These are phyloP conservation scores for Aldrovandia affinis DNA, from an alignment of 2,797 vertebrate genomes.

Conservation along the genomic window DNA sequence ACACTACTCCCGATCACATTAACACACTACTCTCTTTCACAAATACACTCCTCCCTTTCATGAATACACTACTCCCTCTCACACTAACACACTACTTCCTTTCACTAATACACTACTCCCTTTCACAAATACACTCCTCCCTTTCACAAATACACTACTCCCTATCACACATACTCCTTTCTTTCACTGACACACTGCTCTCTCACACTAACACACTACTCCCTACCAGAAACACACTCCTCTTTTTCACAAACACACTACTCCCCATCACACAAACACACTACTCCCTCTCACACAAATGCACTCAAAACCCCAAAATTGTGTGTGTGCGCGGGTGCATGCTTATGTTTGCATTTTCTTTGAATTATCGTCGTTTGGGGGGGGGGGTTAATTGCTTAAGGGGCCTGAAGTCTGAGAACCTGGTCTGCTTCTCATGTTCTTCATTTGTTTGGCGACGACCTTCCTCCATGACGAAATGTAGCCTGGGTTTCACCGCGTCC, in stretches of 20 bases:
- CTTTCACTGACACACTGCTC: background rate
- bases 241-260: background rate
- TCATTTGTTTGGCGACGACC: slow-evolving; percentile 79
- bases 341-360: background rate
- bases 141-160: background rate
- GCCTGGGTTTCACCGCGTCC: slow-evolving; percentile 46
- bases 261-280: background rate
- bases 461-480: slow-evolving; percentile 74
- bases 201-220: background rate
- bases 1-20: background rate
- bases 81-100: background rate
- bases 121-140: background rate
- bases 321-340: background rate
- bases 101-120: background rate
- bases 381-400: slow-evolving; percentile 76
- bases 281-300: background rate
- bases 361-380: slow-evolving; percentile 67
- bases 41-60: background rate
- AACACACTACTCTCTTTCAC: background rate
- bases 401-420: slow-evolving; percentile 75
- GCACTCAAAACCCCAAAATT: too few relatives aligned
- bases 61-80: background rate
- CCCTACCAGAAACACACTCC: background rate
- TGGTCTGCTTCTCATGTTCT: slow-evolving; percentile 83
- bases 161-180: background rate